Base-by-base conservation (phyloP, 2,888 invertebrate species). In the Steinernema scapterisci region DNA sequence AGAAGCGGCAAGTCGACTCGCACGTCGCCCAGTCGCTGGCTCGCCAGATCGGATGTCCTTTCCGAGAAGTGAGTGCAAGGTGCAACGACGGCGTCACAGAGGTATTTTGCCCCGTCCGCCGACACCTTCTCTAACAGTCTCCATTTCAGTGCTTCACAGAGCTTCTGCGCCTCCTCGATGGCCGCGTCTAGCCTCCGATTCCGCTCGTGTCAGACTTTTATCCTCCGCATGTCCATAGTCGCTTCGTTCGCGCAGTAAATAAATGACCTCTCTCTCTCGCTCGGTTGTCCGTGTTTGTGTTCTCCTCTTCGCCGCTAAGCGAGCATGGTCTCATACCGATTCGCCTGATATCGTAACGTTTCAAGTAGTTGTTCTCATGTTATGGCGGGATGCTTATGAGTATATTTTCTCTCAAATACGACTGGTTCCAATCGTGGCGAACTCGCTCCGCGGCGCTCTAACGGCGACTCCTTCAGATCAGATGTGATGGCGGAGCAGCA, bases 261-360 rank as follows among this genome's bases (percentile, higher is more conserved):
- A 38, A 38, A 38, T 38, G 38, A 38, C 38, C 38, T 38, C 38
- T 48, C 48, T 19, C 52, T 6, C n/a, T 48, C n/a, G n/a, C 48
- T 48, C 19, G 16, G 48, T 44, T 44, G 45, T 44, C 48, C 48
- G n/a, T 19, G 48, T 19, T 19, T 48, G 19, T 16, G 48, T 48
- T 16, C 16, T 52, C 19, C 19, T 27, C 21, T 25, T 11, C 63
- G 27, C 63, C 63, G 27, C 31, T 25, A 31, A 25, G 38, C 63
- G 63, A 63, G 19, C 63, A 63, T 63, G 63, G 63, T 63, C 63
- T n/a, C 63, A 31, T 31, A 27, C 16, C 31, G 63, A 16, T 16
- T 31, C 27, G 11, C 63, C 63, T 63, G 63, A 63, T 63, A 63
- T 63, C 63, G 63, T 63, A 63, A 6, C n/a, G 63, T 63, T 63